These are phyloP conservation scores for Sinodicranocentrus sp. DNA, from an alignment of 2,888 invertebrate genomes.

Conservation along the genomic window DNA sequence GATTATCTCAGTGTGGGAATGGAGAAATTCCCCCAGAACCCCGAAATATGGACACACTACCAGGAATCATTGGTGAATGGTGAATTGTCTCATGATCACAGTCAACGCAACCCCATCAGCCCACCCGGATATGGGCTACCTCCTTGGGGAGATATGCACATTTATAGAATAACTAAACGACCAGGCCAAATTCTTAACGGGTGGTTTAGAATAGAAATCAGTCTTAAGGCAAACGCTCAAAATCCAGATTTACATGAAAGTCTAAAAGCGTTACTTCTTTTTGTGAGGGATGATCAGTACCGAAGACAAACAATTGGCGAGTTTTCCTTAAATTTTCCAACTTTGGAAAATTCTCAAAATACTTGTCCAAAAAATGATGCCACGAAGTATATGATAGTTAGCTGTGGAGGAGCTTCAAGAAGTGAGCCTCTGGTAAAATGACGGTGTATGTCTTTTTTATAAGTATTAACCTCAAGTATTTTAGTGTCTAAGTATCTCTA, in stretches of 20 bases:
- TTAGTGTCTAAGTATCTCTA: too few species aligned
- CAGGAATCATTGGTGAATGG: not conserved
- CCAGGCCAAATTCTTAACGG: not conserved
- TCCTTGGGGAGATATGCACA: not conserved
- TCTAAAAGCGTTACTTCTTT: conserved; percentile 10
- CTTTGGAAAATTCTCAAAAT: not conserved
- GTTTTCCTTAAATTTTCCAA: conserved; percentile 24
- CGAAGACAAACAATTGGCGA: conserved; percentile 22
- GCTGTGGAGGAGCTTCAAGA: conserved; percentile 33
- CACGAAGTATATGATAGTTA: conserved; percentile 25
- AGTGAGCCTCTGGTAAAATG: conserved; percentile 25
- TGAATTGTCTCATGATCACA: not conserved
- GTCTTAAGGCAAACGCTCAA: not conserved
- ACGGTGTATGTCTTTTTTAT: too few species aligned
- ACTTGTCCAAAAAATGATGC: conserved; percentile 35
- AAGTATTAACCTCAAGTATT: too few species aligned
- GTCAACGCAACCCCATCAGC: not conserved
- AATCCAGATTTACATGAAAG: not conserved
- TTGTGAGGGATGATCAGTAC: not conserved
- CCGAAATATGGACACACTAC: conserved; percentile 2
- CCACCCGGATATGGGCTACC: not conserved
- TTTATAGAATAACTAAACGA: not conserved
- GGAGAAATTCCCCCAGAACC: conserved; percentile 41
- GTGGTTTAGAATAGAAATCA: conserved; percentile 31
- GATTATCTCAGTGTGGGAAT: conserved; percentile 13